Evolutionary conservation across 2,797 vertebrate genomes (phyloP), one percentile per base, ranked within the genome.

Genomic region (Melopsittacus undulatus): DNA sequence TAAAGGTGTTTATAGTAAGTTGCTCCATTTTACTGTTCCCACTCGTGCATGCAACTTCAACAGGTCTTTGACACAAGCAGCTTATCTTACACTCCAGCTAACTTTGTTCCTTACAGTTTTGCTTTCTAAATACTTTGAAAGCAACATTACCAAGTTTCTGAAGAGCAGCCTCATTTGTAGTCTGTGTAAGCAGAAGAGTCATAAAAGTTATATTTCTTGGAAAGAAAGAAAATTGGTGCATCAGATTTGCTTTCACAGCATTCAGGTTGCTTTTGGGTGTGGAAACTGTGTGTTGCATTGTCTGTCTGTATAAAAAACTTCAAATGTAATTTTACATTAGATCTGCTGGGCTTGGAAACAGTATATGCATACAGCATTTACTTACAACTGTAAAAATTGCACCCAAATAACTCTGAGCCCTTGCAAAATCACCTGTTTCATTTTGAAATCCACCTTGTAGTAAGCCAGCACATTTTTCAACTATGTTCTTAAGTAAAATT

Each of bases 21-120:
- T 83, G 74, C 92, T 90, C 67, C 38, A 54, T 91, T 97, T 94
- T 74, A 87, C 92, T 93, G 12, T 84, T 93, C 85, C 74, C 80
- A 91, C 89, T 94, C 90, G 42, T 3, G 51, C 80, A 40, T 83
- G 70, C 77, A 96, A 34, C 61, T 83, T 93, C 72, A 59, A 93
- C 87, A 87, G 84, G 62, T 77, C 87, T 90, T 68, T 56, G 79
- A 34, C 57, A 87, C 54, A 52, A 59, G 54, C 68, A 57, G 54
- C 64, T 81, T 52, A 18, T 43, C 19, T 83, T 79, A 74, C 43
- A 43, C 67, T 74, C 75, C 43, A 83, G 3, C 87, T 94, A 64
- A 63, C 63, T 69, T 57, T 59, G 51, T 48, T n/a, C 46, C 32
- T 92, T 85, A 36, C 27, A 27, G 3, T 51, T 79, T 64, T 64